A percentile compares a stretch with the other conserved stretches of the same genome.
phyloP scores from a whole-genome alignment of 2,113 vertebrate species.

The Acrocephalus arundinaceus region DNA sequence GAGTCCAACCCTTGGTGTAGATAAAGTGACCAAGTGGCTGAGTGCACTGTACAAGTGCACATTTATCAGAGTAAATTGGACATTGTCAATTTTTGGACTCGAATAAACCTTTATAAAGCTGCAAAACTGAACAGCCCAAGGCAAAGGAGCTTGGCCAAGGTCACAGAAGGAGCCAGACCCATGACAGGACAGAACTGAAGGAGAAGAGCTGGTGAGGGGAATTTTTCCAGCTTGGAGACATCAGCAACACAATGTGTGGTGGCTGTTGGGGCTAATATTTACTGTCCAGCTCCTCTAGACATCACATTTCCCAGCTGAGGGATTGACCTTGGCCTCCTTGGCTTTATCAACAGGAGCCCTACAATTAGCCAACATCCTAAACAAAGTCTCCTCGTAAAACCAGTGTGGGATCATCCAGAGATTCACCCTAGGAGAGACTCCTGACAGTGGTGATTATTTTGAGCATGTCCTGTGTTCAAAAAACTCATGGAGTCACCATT shows the following conservation, averaged over 20 bases:
- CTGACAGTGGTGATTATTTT: not conserved
- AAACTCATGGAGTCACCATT: not conserved
- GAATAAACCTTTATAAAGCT: not conserved
- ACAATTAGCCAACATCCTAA: not conserved
- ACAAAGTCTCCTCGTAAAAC: not conserved
- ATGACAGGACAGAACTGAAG: not conserved
- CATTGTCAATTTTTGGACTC: not conserved
- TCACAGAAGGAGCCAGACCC: not conserved
- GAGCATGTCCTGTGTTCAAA: not conserved
- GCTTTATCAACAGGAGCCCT: not conserved
- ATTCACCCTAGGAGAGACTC: not conserved
- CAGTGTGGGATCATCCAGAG: not conserved
- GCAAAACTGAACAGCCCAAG: not conserved
- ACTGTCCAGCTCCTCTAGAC: not conserved
- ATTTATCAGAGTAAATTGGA: not conserved
- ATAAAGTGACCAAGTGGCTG: rapidly evolving
- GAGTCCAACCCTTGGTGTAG: not conserved
- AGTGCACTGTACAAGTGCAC: not conserved
- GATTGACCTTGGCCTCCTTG: not conserved
- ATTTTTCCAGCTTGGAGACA: not conserved
- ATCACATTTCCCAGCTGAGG: not conserved
- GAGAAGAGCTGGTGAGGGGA: not conserved
- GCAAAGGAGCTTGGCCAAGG: not conserved
- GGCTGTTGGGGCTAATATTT: not conserved
- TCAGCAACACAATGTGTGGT: not conserved